Conservation (phyloP, 2,797 vertebrate species). For the Scomberomorus guttatus region DNA sequence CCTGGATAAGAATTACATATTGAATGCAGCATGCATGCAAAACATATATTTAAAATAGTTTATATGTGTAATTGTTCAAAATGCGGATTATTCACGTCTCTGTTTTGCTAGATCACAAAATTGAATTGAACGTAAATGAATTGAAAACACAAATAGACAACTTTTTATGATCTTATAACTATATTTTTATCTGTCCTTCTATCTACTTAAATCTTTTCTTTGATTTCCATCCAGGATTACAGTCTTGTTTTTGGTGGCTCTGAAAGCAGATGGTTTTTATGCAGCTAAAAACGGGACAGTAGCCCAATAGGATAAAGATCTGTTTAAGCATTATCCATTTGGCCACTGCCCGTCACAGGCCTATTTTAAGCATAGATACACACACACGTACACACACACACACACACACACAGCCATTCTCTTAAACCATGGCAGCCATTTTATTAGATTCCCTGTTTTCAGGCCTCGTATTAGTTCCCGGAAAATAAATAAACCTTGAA, state of each 20-base stretch:
- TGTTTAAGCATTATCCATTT: conserved; percentile 81
- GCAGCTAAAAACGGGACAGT: conserved; percentile 76
- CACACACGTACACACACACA: conserved; percentile 41
- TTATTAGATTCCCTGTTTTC: conserved; percentile 82
- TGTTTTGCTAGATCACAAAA: not conserved
- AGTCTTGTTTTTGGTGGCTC: conserved; percentile 66
- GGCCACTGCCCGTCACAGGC: conserved; percentile 77
- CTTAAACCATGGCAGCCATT: conserved; percentile 77
- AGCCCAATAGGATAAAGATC: conserved; percentile 81
- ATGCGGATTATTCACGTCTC: not conserved
- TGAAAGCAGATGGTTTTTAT: conserved; percentile 78
- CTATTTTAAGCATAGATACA: conserved; percentile 76
- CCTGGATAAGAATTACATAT: not conserved
- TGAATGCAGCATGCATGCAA: not conserved
- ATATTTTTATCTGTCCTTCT: conserved; percentile 41
- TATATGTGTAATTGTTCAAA: not conserved
- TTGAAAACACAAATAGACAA: conserved; percentile 9
- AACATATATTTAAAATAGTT: not conserved
- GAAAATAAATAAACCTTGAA: conserved; percentile 80
- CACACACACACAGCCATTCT: conserved; percentile 63
- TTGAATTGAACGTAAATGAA: not conserved
- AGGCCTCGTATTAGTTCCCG: conserved; percentile 74
- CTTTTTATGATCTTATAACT: conserved; percentile 10
- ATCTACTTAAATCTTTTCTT: conserved; percentile 59
- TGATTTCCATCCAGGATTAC: conserved; percentile 69